A percentile compares a stretch with the other conserved stretches of the same genome.
Evolutionary conservation across 2,113 vertebrate species (phyloP).

Genomic region (Strix uralensis): DNA sequence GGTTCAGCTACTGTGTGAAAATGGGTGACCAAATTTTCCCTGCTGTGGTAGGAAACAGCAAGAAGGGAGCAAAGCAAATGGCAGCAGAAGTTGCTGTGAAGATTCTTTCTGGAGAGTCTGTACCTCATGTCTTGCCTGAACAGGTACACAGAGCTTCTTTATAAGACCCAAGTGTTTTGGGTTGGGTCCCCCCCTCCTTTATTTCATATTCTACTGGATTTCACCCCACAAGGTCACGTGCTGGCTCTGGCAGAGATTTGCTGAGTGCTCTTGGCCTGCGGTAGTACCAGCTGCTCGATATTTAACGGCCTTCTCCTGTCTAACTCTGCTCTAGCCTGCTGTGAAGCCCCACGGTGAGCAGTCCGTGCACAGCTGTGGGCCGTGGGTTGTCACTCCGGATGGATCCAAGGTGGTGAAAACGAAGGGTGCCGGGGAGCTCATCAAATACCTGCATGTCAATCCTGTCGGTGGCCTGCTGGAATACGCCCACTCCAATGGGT

Average conservation of each 20-base stretch:
- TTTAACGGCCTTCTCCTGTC: background rate
- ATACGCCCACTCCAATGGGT: slow-evolving; percentile 91
- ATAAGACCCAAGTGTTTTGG: background rate
- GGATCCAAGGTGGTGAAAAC: slow-evolving; percentile 68
- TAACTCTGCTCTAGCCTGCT: background rate
- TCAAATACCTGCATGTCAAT: slow-evolving; percentile 93
- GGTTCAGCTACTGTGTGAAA: slow-evolving; percentile 93
- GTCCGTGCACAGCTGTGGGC: background rate
- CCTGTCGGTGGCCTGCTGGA: slow-evolving; percentile 91
- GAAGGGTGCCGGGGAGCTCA: slow-evolving; percentile 86
- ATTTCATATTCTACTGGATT: background rate
- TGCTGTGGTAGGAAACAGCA: slow-evolving; percentile 89
- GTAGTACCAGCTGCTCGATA: background rate
- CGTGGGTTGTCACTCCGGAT: fast-evolving
- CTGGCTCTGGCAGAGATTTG: background rate
- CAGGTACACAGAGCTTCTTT: slow-evolving; percentile 72
- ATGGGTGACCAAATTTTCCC: slow-evolving; percentile 86
- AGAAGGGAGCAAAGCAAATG: slow-evolving; percentile 94
- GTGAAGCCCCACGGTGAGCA: background rate
- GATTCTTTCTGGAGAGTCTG: slow-evolving; percentile 81
- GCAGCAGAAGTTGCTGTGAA: slow-evolving; percentile 93
- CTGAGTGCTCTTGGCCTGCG: background rate
- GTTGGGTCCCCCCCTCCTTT: background rate
- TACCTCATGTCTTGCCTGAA: slow-evolving; percentile 58
- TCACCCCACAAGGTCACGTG: background rate